Base-by-base conservation (phyloP, 2,888 invertebrate species). In the Catocala fraxini region DNA sequence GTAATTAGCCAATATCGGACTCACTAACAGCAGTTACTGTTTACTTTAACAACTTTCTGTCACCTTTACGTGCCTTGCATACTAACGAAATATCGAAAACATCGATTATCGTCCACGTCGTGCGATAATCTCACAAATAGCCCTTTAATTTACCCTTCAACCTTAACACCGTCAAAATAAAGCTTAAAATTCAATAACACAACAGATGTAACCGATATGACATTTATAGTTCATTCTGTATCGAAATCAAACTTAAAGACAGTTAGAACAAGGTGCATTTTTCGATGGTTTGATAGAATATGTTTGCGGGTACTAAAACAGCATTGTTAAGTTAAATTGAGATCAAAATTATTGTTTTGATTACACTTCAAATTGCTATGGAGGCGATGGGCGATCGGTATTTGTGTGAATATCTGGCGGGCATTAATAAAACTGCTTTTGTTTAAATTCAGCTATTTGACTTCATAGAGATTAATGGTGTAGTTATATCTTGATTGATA, bases 21-120 rank as follows among this genome's bases (percentile, higher is more conserved):
- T 45, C 59, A 59, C 57, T 64, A 63, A 65, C 54, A 59, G 56
- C 56, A 70, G 25, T 39, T 39, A 45, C 6, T 12, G 64, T 68
- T 67, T 63, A 63, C 63, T 64, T 64, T 53, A 68, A 73, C 65
- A 73, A 70, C 69, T 73, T 73, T 71, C 63, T 65, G 75, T 57
- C 62, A 57, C 35, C 68, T 42, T 59, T 60, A 68, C 73, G 71
- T 75, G 73, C 52, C 57, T 54, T 61, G 71, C 68, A 73, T 73
- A 67, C 56, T 70, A 71, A 71, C 52, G 51, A 57, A 59, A 56
- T 59, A 67, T 58, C 60, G 49, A 56, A 63, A 66, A 61, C 51
- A 57, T 61, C 61, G 61, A 63, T 66, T 58, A 55, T 45, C 54
- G 7, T 55, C 51, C 51, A 5, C 39, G 0, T 43, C 47, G 10